A percentile compares a stretch with the other conserved stretches of the same genome.
These are phyloP conservation scores for Rhincodon typus DNA, from an alignment of 2,797 vertebrate species.

Conservation along the genomic window DNA sequence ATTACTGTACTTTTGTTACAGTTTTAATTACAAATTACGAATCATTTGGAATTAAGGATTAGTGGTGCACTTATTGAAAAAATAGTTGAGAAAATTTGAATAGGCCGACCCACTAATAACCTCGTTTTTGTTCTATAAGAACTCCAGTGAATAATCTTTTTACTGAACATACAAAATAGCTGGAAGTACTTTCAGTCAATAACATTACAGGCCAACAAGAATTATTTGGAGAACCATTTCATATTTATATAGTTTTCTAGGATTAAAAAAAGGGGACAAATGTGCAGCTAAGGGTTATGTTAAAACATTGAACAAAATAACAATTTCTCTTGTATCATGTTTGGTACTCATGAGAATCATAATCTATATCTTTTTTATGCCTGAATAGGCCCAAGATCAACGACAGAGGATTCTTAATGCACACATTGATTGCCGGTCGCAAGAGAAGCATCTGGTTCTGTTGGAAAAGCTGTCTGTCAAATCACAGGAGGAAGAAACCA, in stretches of 20 bases:
- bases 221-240: background rate
- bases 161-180: background rate
- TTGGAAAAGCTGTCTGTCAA: constrained; percentile 47
- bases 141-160: background rate
- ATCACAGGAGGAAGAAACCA: constrained; percentile 54
- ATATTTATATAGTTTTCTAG: background rate
- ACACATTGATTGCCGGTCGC: constrained; percentile 43
- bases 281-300: background rate
- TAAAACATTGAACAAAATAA: constrained; percentile 4
- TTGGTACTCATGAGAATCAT: background rate
- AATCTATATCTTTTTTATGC: constrained; percentile 20
- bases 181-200: background rate
- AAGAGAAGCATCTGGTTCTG: constrained; percentile 43
- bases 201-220: background rate
- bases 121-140: background rate
- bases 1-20: background rate
- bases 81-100: background rate
- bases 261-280: background rate
- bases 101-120: background rate
- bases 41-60: background rate
- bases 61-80: background rate
- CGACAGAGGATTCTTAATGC: background rate
- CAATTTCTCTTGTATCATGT: background rate
- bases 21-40: background rate
- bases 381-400: constrained; percentile 29